phyloP scores from a whole-genome alignment of 2,113 vertebrate genomes.

The Pituophis catenifer region DNA sequence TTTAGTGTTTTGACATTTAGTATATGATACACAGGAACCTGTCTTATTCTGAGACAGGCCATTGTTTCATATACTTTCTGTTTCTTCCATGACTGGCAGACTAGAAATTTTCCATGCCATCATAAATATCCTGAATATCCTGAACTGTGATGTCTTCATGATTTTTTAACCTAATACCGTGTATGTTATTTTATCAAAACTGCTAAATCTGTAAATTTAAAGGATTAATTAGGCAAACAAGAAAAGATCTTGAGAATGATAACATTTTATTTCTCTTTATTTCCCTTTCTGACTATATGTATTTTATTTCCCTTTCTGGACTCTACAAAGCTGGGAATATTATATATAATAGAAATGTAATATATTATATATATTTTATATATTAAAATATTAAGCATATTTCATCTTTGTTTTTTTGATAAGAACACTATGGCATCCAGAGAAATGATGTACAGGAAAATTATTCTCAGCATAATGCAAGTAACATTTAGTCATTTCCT shows the following conservation, averaged over 20 bases:
- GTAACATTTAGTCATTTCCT: slow-evolving; percentile 40
- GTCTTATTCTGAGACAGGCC: neutral
- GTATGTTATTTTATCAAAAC: neutral
- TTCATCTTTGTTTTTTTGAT: slow-evolving; percentile 12
- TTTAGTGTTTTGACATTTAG: neutral
- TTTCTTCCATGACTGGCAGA: neutral
- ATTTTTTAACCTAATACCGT: neutral
- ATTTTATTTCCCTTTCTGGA: slow-evolving; percentile 38
- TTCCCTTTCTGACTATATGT: neutral
- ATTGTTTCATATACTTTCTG: neutral
- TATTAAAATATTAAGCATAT: slow-evolving; percentile 31
- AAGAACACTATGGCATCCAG: slow-evolving; percentile 11
- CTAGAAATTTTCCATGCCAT: neutral
- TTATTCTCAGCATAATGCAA: slow-evolving; percentile 43
- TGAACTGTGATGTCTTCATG: neutral
- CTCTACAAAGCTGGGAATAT: neutral
- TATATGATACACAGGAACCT: neutral
- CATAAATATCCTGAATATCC: neutral
- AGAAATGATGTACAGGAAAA: slow-evolving; percentile 28
- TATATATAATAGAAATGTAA: no score
- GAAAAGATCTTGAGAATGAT: slow-evolving; percentile 18
- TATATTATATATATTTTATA: neutral
- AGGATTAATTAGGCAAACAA: slow-evolving; percentile 24
- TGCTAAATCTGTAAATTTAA: slow-evolving; percentile 54
- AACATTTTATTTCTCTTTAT: slow-evolving; percentile 36